A percentile compares a stretch with the other conserved stretches of the same genome.
These are phyloP conservation scores for Marronus borbonicus DNA, from an alignment of 2,888 invertebrate genomes.

Conservation along the genomic window DNA sequence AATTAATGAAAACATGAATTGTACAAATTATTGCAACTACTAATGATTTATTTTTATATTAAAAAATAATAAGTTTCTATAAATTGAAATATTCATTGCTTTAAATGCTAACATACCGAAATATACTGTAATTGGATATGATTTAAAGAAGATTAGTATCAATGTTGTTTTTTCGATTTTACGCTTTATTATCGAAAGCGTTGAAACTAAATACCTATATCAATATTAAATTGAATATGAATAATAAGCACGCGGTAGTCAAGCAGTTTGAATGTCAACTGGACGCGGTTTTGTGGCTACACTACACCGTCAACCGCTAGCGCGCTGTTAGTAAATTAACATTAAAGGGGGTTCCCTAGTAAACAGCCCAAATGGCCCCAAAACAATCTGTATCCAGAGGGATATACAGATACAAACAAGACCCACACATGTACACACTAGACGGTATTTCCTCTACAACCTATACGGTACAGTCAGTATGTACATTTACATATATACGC, in stretches of 20 bases:
- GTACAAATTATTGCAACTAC: too few relatives aligned
- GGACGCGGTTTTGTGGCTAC: slow-evolving; percentile 52
- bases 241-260: slow-evolving; percentile 51
- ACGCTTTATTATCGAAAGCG: slow-evolving; percentile 15
- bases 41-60: too few relatives aligned
- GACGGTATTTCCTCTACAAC: slow-evolving; percentile 51
- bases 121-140: too few relatives aligned
- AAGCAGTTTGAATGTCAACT: slow-evolving; percentile 53
- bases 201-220: slow-evolving; percentile 37
- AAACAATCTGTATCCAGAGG: slow-evolving; percentile 51
- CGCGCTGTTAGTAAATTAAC: slow-evolving; percentile 51
- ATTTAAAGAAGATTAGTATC: not conserved
- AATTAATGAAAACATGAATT: too few relatives aligned
- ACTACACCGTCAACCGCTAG: slow-evolving; percentile 48
- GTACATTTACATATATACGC: slow-evolving; percentile 33
- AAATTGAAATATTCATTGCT: too few relatives aligned
- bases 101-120: too few relatives aligned
- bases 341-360: slow-evolving; percentile 40
- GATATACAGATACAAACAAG: slow-evolving; percentile 51
- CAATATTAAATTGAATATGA: slow-evolving; percentile 48
- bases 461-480: slow-evolving; percentile 22
- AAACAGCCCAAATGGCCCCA: slow-evolving; percentile 45
- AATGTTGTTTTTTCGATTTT: slow-evolving; percentile 9
- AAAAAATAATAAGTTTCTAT: too few relatives aligned
- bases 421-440: slow-evolving; percentile 37